Base-by-base conservation (phyloP, 2,113 vertebrate genomes). In the Gallinago jamesoni region DNA sequence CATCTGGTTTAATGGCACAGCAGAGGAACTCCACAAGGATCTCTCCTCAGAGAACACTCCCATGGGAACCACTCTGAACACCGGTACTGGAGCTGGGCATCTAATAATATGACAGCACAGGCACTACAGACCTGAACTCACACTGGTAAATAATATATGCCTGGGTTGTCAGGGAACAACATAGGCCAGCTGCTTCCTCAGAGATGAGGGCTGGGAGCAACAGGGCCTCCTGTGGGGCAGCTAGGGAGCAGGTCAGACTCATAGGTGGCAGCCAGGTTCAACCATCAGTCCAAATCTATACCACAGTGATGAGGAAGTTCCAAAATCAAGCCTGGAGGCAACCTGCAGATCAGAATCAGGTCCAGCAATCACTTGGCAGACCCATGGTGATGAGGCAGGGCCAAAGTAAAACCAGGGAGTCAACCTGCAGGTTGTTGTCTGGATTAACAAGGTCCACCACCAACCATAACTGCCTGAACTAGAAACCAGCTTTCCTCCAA, bases 71-170 rank as follows among this genome's bases (percentile, higher is more conserved):
- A 0, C 30, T 57, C 31, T 31, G 56, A 86, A 37, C 43, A 57
- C 3, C 7, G 39, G 24, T 0, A 0, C 52, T 69, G 27, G n/a
- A 84, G 45, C 6, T 81, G 10, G 14, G 13, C 30, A 25, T 7
- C 25, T 53, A 19, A 30, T 21, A 76, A 7, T 16, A 22, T n/a
- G n/a, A 27, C 13, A 69, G 25, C 35, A 53, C 35, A 66, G 30
- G 39, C 25, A n/a, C 22, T 18, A 17, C 10, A 30, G 18, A 45
- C 15, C 5, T 84, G 70, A 35, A 57, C 55, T 43, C 31, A 48
- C 25, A 19, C 22, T 30, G 35, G 27, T 48, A 87, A 70, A 63
- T 53, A 74, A 77, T 74, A 63, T 13, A 53, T 5, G 1, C 41
- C 12, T 50, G 45, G 24, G 28, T 10, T 33, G 3, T 18, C 20